Evolutionary conservation across 2,888 invertebrate genomes (phyloP), one percentile per base, ranked within the genome.

Genomic region (Synergus umbraculus): DNA sequence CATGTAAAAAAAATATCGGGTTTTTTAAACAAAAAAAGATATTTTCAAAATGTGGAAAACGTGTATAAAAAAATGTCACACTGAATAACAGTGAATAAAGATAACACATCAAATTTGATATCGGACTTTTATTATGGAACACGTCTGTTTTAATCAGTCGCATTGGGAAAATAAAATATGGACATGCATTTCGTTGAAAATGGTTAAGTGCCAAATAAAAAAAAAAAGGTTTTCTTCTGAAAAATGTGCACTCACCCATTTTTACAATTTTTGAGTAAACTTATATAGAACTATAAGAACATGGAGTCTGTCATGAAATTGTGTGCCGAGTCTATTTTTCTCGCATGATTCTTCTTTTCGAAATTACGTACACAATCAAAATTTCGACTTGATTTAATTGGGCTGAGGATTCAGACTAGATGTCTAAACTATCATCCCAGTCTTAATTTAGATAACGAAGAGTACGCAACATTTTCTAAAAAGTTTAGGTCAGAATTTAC

Each of bases 161-260:
- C 82, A 85, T 54, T 79, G 83, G 86, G 86, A 79, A 85, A 87
- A 83, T 83, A 73, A 78, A 82, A 82, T 78, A 78, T 82, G 78
- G 83, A 88, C 88, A 88, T 85, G 83, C 82, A 83, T 64, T 58
- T 49, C 66, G 65, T 78, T 76, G 29, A 83, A 83, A 86, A 79
- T 78, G 84, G 83, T 85, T 83, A 83, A 84, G 86, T 78, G 87
- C 82, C 54, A 85, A 81, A 54, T 69, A 44, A 83, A 82, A 81
- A 85, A 83, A 85, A 78, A 63, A 78, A 9, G 22, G 66, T 77
- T 79, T 79, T 69, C 76, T 76, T 69, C 54, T 58, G n/a, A 12
- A 43, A 78, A 84, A 82, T 73, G 73, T 29, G 83, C 86, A 82
- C 86, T 82, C 86, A 86, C 85, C 86, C 85, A 84, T 82, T 85